Percentiles rank a stretch among this genome's conserved stretches.
phyloP scores from a whole-genome alignment of 2,888 invertebrate genomes.

The Lacanobia wlatinum region DNA sequence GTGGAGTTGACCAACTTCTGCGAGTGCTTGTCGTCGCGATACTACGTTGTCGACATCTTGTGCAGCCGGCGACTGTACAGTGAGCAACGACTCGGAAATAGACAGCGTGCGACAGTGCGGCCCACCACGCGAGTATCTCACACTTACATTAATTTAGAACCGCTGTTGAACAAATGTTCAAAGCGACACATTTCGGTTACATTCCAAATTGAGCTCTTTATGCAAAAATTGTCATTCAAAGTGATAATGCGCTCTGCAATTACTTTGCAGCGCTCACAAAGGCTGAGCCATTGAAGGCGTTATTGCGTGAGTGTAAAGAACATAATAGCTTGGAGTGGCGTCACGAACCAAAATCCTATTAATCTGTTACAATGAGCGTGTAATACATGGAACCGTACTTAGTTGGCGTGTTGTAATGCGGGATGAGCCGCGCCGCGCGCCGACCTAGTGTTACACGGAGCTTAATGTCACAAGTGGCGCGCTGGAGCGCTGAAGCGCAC shows the following conservation, averaged over 20 bases:
- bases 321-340: conserved; percentile 39
- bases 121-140: neutral
- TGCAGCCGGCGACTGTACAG: conserved; percentile 6
- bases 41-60: conserved; percentile 52
- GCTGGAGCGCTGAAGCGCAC: conserved; percentile 20
- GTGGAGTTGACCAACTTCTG: conserved; percentile 47
- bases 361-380: conserved; percentile 63
- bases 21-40: conserved; percentile 45
- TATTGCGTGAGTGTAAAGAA: conserved; percentile 38
- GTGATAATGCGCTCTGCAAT: conserved; percentile 41
- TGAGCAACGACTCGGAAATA: conserved; percentile 8
- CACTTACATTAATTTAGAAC: neutral
- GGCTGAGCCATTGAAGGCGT: conserved; percentile 18
- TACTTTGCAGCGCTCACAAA: conserved; percentile 17
- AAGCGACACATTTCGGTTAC: conserved; percentile 9
- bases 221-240: conserved; percentile 25
- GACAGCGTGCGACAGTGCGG: neutral
- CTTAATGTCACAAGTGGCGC: conserved; percentile 40
- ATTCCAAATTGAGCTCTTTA: conserved; percentile 22
- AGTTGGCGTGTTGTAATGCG: conserved; percentile 53
- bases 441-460: conserved; percentile 32
- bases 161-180: neutral
- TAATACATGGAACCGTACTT: conserved; percentile 66
- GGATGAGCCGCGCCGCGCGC: conserved; percentile 42
- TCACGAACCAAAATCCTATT: conserved; percentile 43